Base-by-base conservation (phyloP, 2,888 invertebrate genomes). In the Dynastes grantii region DNA sequence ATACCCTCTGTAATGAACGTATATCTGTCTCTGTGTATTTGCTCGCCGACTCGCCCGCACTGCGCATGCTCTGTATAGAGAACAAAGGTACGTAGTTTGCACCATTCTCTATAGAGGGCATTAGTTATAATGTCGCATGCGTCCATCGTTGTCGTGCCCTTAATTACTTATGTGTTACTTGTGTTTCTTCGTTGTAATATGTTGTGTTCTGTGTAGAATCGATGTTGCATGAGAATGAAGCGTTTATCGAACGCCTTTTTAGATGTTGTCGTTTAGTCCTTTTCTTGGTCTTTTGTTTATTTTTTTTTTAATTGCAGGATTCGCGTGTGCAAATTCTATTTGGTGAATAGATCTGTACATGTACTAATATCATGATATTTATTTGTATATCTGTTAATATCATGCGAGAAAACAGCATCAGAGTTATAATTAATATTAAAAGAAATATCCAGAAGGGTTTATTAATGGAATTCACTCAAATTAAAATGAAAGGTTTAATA, bases 51-150 rank as follows among this genome's bases (percentile, higher is more conserved):
- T 68, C 86, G 85, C 85, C 85, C 85, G 85, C 87, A 86, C 85
- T 85, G 84, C 86, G 87, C 87, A 88, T 87, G 88, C 86, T 86
- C 85, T 87, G 85, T 87, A 86, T 88, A 88, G 88, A 88, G 88
- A 88, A 88, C 87, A 88, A 88, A 88, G 88, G 88, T 88, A 88
- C 87, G 88, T 88, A 88, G 88, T 84, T 86, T 86, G 85, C 84
- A 84, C 80, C 80, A 78, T 83, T 84, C 82, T 84, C 83, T 82
- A 81, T 82, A 83, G 81, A 83, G 83, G 80, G 81, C 81, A 81
- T 80, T 81, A 80, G 76, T 77, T 71, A 67, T 79, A 73, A 77
- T 71, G 68, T 64, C 68, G 79, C 79, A 77, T 79, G 80, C 51
- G 77, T 63, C 58, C 71, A 58, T 71, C 55, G 71, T 71, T 71